A percentile compares a stretch with the other conserved stretches of the same genome.
Conservation (phyloP, 2,888 invertebrate genomes). For the Drosophila neonasuta region DNA sequence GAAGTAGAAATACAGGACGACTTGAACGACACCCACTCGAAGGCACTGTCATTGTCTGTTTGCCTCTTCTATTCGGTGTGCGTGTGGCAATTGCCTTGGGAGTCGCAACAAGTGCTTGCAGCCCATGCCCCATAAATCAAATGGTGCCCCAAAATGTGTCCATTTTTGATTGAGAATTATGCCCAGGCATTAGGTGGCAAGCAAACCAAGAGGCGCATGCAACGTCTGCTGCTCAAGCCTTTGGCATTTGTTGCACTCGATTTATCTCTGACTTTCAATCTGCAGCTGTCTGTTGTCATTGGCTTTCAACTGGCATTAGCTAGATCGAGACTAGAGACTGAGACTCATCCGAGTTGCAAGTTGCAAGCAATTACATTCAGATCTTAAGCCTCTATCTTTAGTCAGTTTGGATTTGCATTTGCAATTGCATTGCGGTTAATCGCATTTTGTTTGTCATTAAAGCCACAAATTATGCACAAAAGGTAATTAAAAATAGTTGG, state of each 20-base stretch:
- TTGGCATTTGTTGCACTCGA: background rate
- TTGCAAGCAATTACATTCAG: slow-evolving; percentile 4
- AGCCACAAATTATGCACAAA: slow-evolving; percentile 68
- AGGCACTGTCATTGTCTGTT: slow-evolving; percentile 30
- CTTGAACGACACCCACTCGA: slow-evolving; percentile 41
- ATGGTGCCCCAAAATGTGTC: slow-evolving; percentile 27
- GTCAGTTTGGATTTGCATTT: slow-evolving; percentile 1
- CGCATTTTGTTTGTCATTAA: slow-evolving; percentile 58
- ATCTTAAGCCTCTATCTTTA: slow-evolving; percentile 8
- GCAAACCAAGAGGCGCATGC: slow-evolving; percentile 5
- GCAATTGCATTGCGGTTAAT: slow-evolving; percentile 57
- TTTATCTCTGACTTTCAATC: slow-evolving; percentile 18
- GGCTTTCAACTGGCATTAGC: slow-evolving; percentile 17
- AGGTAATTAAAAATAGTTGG: slow-evolving; percentile 66
- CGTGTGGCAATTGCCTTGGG: slow-evolving; percentile 21
- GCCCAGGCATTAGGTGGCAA: slow-evolving; percentile 14
- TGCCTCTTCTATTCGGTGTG: background rate
- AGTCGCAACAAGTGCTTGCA: slow-evolving; percentile 60
- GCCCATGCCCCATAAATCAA: slow-evolving; percentile 28
- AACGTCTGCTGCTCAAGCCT: slow-evolving; percentile 17
- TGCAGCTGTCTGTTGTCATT: slow-evolving; percentile 19
- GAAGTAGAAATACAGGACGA: slow-evolving; percentile 18
- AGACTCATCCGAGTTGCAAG: background rate
- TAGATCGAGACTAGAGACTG: background rate
- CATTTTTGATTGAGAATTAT: slow-evolving; percentile 61